Evolutionary conservation across 1,140 invertebrate genomes (phyloP).

Genomic region (Aphaenogaster rudis): DNA sequence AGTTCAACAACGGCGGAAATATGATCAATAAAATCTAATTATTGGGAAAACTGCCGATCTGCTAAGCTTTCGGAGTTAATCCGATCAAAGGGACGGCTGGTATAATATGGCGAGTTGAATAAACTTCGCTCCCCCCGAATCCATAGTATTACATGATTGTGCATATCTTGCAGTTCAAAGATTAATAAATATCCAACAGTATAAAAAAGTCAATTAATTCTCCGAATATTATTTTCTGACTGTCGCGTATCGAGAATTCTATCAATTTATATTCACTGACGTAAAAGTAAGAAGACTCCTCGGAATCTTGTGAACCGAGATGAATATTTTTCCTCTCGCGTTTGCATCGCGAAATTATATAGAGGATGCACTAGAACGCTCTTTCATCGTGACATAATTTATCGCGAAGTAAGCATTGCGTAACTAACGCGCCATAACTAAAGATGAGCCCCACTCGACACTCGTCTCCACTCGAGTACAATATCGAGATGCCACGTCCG

Average conservation of each 20-base stretch:
- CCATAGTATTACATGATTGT: not conserved
- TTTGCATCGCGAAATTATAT: constrained; percentile 11
- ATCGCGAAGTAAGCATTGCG: constrained; percentile 75
- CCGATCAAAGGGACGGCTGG: not conserved
- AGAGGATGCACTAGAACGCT: not conserved
- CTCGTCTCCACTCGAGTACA: constrained; percentile 76
- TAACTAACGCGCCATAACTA: constrained; percentile 77
- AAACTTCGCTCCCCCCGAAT: constrained; percentile 14
- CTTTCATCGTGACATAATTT: constrained; percentile 72
- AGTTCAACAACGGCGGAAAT: not conserved
- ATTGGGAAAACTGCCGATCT: constrained; percentile 5
- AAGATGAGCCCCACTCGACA: constrained; percentile 68
- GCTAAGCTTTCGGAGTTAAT: constrained; percentile 21
- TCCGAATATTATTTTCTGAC: not conserved
- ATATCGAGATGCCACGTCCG: constrained; percentile 68
- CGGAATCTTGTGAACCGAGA: not conserved
- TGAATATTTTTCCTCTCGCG: constrained; percentile 34
- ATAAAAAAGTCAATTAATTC: constrained; percentile 8
- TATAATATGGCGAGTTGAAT: constrained; percentile 26
- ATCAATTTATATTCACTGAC: not conserved
- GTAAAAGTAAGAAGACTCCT: not conserved
- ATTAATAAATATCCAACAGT: constrained; percentile 16
- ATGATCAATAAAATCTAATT: constrained; percentile 62
- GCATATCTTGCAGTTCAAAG: not conserved
- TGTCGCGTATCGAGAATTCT: not conserved